These are phyloP conservation scores for Xylota segnis DNA, from an alignment of 2,888 invertebrate genomes.

Conservation along the genomic window DNA sequence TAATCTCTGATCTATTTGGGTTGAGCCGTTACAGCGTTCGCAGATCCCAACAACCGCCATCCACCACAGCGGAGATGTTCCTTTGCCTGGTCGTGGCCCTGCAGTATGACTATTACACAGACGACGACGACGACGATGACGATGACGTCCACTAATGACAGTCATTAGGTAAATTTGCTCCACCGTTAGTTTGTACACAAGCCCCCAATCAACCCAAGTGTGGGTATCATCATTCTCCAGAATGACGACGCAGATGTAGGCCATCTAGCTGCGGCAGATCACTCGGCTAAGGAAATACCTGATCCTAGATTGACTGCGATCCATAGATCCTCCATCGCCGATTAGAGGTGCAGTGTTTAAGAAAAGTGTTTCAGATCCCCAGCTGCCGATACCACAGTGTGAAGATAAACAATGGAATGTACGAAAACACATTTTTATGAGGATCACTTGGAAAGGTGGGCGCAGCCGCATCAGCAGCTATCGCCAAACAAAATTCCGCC, in stretches of 20 bases:
- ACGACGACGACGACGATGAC: slow-evolving; percentile 50
- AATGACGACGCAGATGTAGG: slow-evolving; percentile 61
- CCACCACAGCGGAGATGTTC: not conserved
- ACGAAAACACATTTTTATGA: slow-evolving; percentile 31
- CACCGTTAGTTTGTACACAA: slow-evolving; percentile 36
- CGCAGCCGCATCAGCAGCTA: slow-evolving; percentile 18
- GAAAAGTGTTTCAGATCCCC: slow-evolving; percentile 44
- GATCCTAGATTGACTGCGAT: slow-evolving; percentile 68
- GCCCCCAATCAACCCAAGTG: slow-evolving; percentile 58
- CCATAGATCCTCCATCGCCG: slow-evolving; percentile 44
- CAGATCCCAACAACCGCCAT: not conserved
- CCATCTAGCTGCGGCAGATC: slow-evolving; percentile 46
- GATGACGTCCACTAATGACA: slow-evolving; percentile 69
- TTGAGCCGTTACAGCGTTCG: slow-evolving; percentile 34
- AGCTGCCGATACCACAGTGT: slow-evolving; percentile 41
- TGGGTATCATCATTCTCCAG: slow-evolving; percentile 57
- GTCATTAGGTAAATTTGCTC: slow-evolving; percentile 64
- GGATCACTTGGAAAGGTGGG: slow-evolving; percentile 27
- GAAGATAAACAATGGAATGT: slow-evolving; percentile 59
- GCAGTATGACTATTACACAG: slow-evolving; percentile 39
- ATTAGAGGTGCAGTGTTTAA: slow-evolving; percentile 45
- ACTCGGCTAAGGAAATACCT: slow-evolving; percentile 15
- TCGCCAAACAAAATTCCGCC: slow-evolving; percentile 24
- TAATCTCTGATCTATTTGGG: slow-evolving; percentile 67
- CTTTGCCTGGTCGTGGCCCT: slow-evolving; percentile 13